phyloP scores from a whole-genome alignment of 2,888 invertebrate species.

The Rugalucina vietnamica region DNA sequence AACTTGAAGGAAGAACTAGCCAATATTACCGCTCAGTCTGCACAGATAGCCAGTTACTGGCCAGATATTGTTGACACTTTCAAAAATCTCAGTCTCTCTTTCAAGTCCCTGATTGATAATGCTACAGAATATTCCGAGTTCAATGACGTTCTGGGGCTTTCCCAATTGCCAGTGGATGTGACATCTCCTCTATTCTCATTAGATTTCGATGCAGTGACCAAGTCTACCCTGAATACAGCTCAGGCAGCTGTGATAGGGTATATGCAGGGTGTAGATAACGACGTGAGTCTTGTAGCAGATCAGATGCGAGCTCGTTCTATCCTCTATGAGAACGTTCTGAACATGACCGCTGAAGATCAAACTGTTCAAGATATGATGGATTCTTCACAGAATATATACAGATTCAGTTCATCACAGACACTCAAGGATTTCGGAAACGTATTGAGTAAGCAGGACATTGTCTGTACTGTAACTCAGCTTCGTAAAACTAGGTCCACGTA shows the following conservation, averaged over 20 bases:
- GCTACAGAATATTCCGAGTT: neutral
- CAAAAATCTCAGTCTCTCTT: neutral
- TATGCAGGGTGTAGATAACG: neutral
- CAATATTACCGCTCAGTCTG: neutral
- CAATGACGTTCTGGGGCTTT: neutral
- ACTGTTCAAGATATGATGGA: neutral
- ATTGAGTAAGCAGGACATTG: neutral
- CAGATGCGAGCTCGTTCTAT: neutral
- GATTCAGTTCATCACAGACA: neutral
- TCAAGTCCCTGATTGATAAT: neutral
- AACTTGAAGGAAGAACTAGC: neutral
- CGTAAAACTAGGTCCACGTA: neutral
- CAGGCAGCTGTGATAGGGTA: neutral
- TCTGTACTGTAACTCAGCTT: neutral
- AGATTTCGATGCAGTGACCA: neutral
- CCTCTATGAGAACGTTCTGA: neutral
- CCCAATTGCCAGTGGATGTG: neutral
- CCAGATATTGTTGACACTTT: neutral
- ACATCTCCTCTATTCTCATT: neutral
- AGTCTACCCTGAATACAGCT: neutral
- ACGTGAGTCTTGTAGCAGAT: neutral
- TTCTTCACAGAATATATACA: neutral
- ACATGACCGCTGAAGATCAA: neutral
- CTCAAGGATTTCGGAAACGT: neutral
- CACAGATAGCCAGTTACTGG: neutral